phyloP scores from a whole-genome alignment of 1,140 invertebrate genomes.

The Phymastichus coffea region DNA sequence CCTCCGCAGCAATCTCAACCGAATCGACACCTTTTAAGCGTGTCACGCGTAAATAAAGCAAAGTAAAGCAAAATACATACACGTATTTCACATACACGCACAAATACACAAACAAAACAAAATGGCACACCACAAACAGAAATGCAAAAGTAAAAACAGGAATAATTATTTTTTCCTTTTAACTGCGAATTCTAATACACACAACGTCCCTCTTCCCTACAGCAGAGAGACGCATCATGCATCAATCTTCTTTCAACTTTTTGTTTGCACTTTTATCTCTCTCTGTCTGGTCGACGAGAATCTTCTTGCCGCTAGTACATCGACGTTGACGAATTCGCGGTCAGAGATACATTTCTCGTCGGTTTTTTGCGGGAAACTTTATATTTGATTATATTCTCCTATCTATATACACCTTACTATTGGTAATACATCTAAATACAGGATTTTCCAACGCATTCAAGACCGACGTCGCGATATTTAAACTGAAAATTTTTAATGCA shows the following conservation, averaged over 20 bases:
- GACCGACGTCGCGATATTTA: constrained; percentile 24
- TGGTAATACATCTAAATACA: constrained; percentile 15
- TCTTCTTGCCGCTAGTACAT: too few relatives aligned
- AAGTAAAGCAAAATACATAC: not conserved
- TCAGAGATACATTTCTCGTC: not conserved
- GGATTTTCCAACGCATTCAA: constrained; percentile 11
- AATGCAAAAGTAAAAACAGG: too few relatives aligned
- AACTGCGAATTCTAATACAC: not conserved
- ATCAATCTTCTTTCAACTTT: constrained; percentile 1
- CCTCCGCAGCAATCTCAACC: constrained; percentile 33
- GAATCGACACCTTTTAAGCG: not conserved
- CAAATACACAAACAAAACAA: not conserved
- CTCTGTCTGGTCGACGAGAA: too few relatives aligned
- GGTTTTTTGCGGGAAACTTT: not conserved
- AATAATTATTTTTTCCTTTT: not conserved
- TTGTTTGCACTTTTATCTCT: not conserved
- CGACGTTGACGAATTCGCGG: not conserved
- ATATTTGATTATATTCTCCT: not conserved
- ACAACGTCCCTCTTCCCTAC: not conserved
- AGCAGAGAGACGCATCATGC: constrained; percentile 8
- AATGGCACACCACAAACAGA: not conserved
- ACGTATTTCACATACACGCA: not conserved
- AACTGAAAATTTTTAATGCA: not conserved
- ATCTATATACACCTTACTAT: constrained; percentile 1
- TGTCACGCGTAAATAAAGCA: constrained; percentile 11